Percentiles rank a stretch among this genome's conserved stretches.
Conservation (phyloP, 2,797 vertebrate genomes). For the Acanthornis magna region DNA sequence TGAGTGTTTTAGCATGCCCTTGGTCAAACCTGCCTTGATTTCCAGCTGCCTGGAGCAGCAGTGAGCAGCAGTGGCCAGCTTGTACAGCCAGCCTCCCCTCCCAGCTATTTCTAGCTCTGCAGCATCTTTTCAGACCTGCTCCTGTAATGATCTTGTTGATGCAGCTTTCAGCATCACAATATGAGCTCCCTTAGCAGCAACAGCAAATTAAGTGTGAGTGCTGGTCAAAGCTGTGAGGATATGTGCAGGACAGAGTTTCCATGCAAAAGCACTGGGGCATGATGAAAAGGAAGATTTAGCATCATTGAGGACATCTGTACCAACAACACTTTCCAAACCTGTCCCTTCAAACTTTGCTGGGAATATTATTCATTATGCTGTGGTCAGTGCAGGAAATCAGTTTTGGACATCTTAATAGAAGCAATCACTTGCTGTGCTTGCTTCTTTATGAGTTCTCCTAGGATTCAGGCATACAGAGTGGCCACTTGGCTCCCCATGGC, state of each 20-base stretch:
- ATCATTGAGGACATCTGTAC: not conserved
- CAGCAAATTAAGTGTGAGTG: not conserved
- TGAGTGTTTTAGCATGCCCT: accelerated
- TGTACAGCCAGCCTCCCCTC: not conserved
- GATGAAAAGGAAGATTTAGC: not conserved
- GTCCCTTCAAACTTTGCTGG: not conserved
- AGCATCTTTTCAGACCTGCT: not conserved
- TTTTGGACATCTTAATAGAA: not conserved
- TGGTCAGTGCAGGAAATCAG: not conserved
- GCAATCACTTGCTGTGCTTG: not conserved
- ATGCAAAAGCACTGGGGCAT: not conserved
- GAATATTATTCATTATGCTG: not conserved
- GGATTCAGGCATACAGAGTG: not conserved
- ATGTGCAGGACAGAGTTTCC: not conserved
- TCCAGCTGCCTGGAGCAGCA: not conserved
- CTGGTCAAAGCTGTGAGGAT: not conserved
- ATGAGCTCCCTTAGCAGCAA: not conserved
- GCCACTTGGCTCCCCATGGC: not conserved
- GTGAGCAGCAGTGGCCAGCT: not conserved
- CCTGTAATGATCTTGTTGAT: not conserved
- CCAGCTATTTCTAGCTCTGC: not conserved
- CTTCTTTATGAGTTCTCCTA: not conserved
- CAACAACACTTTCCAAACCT: not conserved
- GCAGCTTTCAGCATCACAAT: not conserved
- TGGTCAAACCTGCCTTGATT: not conserved